Base-by-base conservation (phyloP, 2,113 vertebrate species). In the Heloderma charlesbogerti region DNA sequence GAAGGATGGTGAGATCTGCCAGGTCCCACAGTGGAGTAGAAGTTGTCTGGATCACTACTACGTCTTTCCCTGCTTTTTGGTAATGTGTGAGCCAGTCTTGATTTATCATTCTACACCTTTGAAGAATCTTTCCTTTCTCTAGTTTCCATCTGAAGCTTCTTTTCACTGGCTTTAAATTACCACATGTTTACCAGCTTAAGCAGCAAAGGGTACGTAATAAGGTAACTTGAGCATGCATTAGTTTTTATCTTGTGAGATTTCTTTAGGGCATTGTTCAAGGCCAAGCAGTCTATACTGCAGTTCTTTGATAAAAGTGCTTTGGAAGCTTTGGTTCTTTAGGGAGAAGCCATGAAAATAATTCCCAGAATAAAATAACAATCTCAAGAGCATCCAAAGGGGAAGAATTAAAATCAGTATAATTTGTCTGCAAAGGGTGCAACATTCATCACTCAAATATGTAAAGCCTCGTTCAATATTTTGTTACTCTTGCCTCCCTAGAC, bases 281-380 rank as follows among this genome's bases (percentile, higher is more conserved):
- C 37, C 89, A 13, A 9, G 29, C 34, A 86, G 48, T 3, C 1
- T 87, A 8, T 34, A 5, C 4, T 91, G 2, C 31, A 27, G 0
- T 63, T 78, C 89, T 91, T 92, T 78, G n/a, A 91, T 20, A n/a
- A 88, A 6, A 54, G 83, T 91, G 89, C 88, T 0, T 75, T 74
- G 80, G 34, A 95, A 7, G 18, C 34, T 71, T 18, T 91, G 12
- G 10, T 91, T 91, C 86, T 84, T 8, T 51, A 79, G 91, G 91
- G 15, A 57, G 72, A 83, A 91, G 54, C 27, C 81, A 87, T 27
- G 89, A 34, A 88, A 93, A 88, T 69, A 48, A 74, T 2, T 18
- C 18, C 3, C 71, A 66, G 57, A 45, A 66, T 18, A 80, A 51
- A n/a, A 18, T 9, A 79, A 60, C 3, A 25, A 18, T 71, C 34